Conservation (phyloP, 2,797 vertebrate genomes). For the Simalia tracyae region DNA sequence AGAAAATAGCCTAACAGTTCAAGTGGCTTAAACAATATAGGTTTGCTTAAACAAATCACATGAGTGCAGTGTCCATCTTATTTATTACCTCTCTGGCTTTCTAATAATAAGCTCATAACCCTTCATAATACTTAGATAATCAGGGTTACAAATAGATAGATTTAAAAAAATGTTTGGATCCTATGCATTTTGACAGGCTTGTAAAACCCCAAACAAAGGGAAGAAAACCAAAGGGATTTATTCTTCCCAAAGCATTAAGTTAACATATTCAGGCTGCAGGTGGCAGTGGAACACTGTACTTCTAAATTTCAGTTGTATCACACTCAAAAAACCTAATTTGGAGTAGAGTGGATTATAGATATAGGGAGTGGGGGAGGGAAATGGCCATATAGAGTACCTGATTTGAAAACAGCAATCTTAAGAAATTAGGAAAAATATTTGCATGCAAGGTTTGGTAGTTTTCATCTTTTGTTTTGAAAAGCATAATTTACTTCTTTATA, state of each 20-base stretch:
- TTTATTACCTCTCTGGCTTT: neutral
- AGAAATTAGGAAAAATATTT: conserved; percentile 75
- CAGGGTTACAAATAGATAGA: neutral
- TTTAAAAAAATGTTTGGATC: neutral
- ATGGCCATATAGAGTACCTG: conserved; percentile 60
- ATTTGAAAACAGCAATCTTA: conserved; percentile 72
- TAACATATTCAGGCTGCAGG: conserved; percentile 61
- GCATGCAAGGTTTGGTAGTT: conserved; percentile 54
- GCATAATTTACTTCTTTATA: conserved; percentile 62
- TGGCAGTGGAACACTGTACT: conserved; percentile 70
- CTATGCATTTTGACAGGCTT: conserved; percentile 23
- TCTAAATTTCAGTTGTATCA: conserved; percentile 16
- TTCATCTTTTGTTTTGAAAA: conserved; percentile 34
- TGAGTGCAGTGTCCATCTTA: neutral
- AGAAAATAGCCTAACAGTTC: neutral
- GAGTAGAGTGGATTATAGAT: conserved; percentile 66
- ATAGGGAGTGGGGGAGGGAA: conserved; percentile 28
- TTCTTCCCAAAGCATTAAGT: neutral
- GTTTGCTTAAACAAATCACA: neutral
- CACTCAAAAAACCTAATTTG: conserved; percentile 56
- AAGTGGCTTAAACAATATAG: neutral
- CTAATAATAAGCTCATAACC: conserved; percentile 1
- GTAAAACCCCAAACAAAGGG: neutral
- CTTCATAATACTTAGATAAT: neutral
- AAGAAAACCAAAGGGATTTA: neutral